Conservation (phyloP, 2,888 invertebrate genomes). For the Atethmia centrago region DNA sequence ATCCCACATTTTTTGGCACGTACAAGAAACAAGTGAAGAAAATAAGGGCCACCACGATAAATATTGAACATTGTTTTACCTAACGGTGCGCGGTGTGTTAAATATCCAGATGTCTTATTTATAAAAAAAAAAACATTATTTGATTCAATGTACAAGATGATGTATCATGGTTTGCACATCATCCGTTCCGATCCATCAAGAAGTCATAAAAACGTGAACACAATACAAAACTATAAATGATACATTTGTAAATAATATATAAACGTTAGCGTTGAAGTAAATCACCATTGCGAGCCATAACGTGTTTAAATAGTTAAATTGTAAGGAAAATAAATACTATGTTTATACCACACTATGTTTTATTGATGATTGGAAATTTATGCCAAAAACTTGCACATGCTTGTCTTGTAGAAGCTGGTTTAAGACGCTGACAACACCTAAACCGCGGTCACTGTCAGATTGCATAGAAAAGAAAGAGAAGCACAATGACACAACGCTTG, state of each 20-base stretch:
- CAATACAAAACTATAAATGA: slow-evolving; percentile 41
- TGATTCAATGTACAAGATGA: not conserved
- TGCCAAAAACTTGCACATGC: not conserved
- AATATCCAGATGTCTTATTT: not conserved
- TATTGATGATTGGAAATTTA: slow-evolving; percentile 39
- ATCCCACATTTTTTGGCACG: not conserved
- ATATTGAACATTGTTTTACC: not conserved
- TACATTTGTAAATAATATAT: slow-evolving; percentile 60
- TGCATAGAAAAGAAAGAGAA: no score
- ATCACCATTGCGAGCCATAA: slow-evolving; percentile 72
- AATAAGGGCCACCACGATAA: not conserved
- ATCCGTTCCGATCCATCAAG: not conserved
- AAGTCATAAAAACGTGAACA: slow-evolving; percentile 50
- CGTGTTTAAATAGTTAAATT: slow-evolving; percentile 65
- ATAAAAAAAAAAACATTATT: slow-evolving; percentile 1
- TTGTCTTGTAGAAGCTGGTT: not conserved
- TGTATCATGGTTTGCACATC: not conserved
- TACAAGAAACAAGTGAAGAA: not conserved
- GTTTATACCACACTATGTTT: slow-evolving; percentile 64
- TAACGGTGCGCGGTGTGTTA: not conserved
- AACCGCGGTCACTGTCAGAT: no score
- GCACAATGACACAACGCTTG: no score
- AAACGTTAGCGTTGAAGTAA: slow-evolving; percentile 40
- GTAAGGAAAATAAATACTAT: slow-evolving; percentile 69
- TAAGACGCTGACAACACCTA: no score